A percentile compares a stretch with the other conserved stretches of the same genome.
phyloP scores from a whole-genome alignment of 1,140 invertebrate species.

The Coelopa frigida region DNA sequence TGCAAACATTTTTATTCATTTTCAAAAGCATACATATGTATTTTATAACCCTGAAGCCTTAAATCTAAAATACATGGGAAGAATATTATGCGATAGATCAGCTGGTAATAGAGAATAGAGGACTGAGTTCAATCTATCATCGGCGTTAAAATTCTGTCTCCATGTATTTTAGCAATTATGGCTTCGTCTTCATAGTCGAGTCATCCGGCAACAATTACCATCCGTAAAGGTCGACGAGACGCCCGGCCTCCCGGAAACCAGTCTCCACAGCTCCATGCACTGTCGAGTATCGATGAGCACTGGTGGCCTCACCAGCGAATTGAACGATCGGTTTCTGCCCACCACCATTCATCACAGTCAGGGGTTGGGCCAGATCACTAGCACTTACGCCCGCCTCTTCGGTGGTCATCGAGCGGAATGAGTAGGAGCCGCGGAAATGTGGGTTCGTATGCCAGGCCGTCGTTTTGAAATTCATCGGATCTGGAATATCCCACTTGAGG shows the following conservation, averaged over 20 bases:
- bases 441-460: constrained; percentile 57
- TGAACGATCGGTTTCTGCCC: constrained; percentile 44
- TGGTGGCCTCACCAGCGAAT: constrained; percentile 68
- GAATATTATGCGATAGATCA: too few relatives aligned
- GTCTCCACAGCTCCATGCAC: constrained; percentile 75
- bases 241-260: constrained; percentile 66
- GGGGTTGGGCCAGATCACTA: constrained; percentile 2
- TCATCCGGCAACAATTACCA: too few relatives aligned
- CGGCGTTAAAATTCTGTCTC: too few relatives aligned
- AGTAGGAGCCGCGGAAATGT: constrained; percentile 61
- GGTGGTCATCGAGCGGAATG: constrained; percentile 52
- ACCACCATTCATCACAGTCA: constrained; percentile 20
- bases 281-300: constrained; percentile 58
- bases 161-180: too few relatives aligned
- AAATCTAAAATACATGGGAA: too few relatives aligned
- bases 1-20: too few relatives aligned
- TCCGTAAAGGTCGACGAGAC: constrained; percentile 16
- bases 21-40: too few relatives aligned
- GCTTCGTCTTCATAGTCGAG: too few relatives aligned
- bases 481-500: constrained; percentile 16
- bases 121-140: too few relatives aligned
- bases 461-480: constrained; percentile 23
- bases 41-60: too few relatives aligned
- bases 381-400: constrained; percentile 2
- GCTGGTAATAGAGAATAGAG: too few relatives aligned